Evolutionary conservation across 2,797 vertebrate genomes (phyloP).

Genomic region (Gymnoscopelus braueri): DNA sequence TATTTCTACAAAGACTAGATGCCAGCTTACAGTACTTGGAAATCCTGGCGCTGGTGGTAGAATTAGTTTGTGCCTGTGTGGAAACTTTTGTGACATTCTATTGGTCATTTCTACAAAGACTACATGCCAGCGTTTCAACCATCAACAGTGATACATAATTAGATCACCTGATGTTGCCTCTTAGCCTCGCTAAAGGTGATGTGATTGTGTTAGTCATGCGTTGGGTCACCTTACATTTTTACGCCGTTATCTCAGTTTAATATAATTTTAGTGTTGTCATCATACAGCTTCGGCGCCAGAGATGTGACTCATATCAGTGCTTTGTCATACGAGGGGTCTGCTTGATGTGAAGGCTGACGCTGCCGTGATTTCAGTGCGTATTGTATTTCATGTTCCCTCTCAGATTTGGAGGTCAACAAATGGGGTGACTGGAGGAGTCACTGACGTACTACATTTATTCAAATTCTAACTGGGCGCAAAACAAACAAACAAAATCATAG

Average conservation of each 20-base stretch:
- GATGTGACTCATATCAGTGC: conserved; percentile 50
- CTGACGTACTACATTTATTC: too few species aligned
- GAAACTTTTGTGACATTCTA: too few species aligned
- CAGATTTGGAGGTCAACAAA: conserved; percentile 24
- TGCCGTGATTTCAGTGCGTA: neutral
- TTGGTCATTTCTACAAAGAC: too few species aligned
- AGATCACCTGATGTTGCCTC: neutral
- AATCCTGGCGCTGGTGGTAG: too few species aligned
- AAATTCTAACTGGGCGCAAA: too few species aligned
- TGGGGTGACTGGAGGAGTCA: too few species aligned
- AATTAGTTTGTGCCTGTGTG: too few species aligned
- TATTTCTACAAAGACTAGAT: too few species aligned
- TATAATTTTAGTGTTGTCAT: conserved; percentile 20
- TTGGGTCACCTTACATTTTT: conserved; percentile 15
- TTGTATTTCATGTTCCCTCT: conserved; percentile 20
- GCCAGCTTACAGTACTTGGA: too few species aligned
- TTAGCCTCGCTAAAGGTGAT: conserved; percentile 38
- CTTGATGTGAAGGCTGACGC: conserved; percentile 13
- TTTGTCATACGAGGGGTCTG: conserved; percentile 37
- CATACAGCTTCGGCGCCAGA: conserved; percentile 16
- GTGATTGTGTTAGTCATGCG: conserved; percentile 32
- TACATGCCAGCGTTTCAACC: neutral
- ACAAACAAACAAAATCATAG: too few species aligned
- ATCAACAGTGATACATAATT: conserved; percentile 21
- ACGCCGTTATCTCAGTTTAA: too few species aligned